Percentiles rank a stretch among this genome's conserved stretches.
Evolutionary conservation across 2,888 invertebrate species (phyloP).

Genomic region (Trilocha varians): DNA sequence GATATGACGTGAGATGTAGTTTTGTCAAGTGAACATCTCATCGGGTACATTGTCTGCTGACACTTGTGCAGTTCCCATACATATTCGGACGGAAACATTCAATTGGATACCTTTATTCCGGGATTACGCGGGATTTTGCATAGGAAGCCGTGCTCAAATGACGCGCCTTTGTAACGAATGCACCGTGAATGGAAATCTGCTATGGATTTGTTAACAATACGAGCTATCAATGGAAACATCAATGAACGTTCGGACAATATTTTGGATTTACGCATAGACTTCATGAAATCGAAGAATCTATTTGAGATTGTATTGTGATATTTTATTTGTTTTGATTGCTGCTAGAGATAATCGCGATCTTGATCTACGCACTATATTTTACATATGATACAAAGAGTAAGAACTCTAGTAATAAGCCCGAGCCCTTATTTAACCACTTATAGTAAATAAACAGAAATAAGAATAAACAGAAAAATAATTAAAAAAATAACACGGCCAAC

Average conservation of each 20-base stretch:
- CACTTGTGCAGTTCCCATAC: conserved; percentile 25
- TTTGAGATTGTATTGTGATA: too few relatives aligned
- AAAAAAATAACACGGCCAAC: too few relatives aligned
- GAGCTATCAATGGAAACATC: conserved; percentile 43
- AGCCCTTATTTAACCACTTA: too few relatives aligned
- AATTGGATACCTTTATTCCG: conserved; percentile 60
- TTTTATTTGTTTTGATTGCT: too few relatives aligned
- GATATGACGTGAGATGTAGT: conserved; percentile 45
- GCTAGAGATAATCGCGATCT: conserved; percentile 49
- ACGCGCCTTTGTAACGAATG: conserved; percentile 36
- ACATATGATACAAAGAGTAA: too few relatives aligned
- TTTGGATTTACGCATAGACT: conserved; percentile 30
- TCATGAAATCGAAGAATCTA: too few relatives aligned
- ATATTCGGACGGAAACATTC: conserved; percentile 54
- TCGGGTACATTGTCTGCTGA: conserved; percentile 32
- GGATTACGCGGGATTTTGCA: conserved; percentile 68
- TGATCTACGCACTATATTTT: too few relatives aligned
- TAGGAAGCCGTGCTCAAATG: conserved; percentile 66
- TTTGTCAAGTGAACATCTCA: conserved; percentile 59
- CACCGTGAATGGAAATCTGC: conserved; percentile 35
- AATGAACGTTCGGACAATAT: conserved; percentile 50
- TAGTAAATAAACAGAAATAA: too few relatives aligned
- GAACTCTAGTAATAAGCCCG: too few relatives aligned
- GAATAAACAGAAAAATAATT: too few relatives aligned
- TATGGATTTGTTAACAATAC: conserved; percentile 43